phyloP scores from a whole-genome alignment of 2,888 invertebrate genomes.

The Drosophila aldrichi region DNA sequence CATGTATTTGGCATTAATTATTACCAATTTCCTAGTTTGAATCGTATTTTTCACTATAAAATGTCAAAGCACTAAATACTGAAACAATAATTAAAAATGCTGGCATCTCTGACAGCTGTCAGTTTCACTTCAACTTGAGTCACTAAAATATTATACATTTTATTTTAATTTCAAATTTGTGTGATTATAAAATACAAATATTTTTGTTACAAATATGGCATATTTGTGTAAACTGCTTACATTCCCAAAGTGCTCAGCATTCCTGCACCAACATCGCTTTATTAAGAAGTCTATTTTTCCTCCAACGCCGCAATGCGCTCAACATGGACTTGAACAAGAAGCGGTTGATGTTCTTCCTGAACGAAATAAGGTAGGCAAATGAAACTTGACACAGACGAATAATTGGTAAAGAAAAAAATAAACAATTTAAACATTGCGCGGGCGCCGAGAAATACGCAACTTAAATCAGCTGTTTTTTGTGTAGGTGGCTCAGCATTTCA shows the following conservation, averaged over 20 bases:
- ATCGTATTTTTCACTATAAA: not conserved
- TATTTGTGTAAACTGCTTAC: not conserved
- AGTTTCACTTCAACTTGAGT: not conserved
- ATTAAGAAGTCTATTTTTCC: not conserved
- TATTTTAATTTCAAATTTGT: not conserved
- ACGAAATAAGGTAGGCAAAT: not conserved
- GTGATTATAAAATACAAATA: not conserved
- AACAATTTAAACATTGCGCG: slow-evolving; percentile 16
- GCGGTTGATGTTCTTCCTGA: not conserved
- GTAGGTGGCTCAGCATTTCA: slow-evolving; percentile 19
- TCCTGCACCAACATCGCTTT: not conserved
- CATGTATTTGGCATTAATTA: not conserved
- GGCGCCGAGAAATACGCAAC: not conserved
- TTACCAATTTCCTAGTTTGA: not conserved
- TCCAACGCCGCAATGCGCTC: not conserved
- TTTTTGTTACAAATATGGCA: not conserved
- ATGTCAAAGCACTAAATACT: slow-evolving; percentile 10
- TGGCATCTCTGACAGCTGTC: slow-evolving; percentile 38
- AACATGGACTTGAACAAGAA: not conserved
- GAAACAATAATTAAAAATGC: slow-evolving; percentile 2
- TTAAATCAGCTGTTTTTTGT: slow-evolving; percentile 29
- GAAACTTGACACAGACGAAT: not conserved
- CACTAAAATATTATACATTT: not conserved
- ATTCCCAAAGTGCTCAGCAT: not conserved
- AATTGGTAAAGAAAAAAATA: not conserved